Evolutionary conservation across 2,113 vertebrate species (phyloP).

Genomic region (Cheirogaleus medius): DNA sequence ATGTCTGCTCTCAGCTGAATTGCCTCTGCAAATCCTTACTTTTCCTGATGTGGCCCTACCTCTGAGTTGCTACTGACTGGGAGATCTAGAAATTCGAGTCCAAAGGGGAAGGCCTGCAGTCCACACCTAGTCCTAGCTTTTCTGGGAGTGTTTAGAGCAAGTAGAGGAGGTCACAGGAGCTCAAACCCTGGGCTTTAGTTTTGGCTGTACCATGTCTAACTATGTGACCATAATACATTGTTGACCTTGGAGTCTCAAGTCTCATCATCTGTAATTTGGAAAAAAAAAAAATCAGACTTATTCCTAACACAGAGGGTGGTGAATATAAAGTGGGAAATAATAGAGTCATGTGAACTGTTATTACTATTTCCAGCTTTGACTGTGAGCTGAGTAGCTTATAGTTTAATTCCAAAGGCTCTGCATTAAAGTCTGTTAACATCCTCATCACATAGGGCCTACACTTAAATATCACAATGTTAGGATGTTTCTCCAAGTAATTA

Average conservation of each 20-base stretch:
- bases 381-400: neutral
- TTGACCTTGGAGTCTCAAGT: neutral
- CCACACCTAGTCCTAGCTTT: neutral
- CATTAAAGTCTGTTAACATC: slow-evolving; percentile 52
- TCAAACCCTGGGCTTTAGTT: neutral
- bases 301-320: neutral
- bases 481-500: slow-evolving; percentile 59
- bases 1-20: neutral
- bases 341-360: neutral
- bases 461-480: slow-evolving; percentile 61
- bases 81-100: neutral
- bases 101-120: neutral
- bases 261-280: neutral
- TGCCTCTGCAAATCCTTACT: neutral
- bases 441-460: slow-evolving; percentile 13
- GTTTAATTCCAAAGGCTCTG: slow-evolving; percentile 26
- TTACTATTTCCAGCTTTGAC: neutral
- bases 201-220: neutral
- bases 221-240: neutral
- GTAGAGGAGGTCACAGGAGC: neutral
- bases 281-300: neutral
- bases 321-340: neutral
- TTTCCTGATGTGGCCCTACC: neutral
- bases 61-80: neutral
- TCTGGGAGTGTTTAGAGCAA: neutral